Conservation (phyloP, 2,888 invertebrate species). For the Automeris io region DNA sequence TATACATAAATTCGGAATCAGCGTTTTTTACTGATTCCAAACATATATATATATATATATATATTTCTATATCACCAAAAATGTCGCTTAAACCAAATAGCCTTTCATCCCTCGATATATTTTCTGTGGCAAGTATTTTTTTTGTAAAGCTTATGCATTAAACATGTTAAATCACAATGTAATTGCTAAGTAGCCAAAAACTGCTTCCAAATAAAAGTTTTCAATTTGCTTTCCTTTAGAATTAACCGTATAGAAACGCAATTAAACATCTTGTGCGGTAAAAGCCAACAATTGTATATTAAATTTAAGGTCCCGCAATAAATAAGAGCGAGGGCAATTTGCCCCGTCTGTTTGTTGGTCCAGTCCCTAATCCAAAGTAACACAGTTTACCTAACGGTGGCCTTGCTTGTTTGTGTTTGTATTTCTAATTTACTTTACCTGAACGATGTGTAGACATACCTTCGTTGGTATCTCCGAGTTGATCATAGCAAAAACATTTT, state of each 20-base stretch:
- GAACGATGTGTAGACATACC: slow-evolving; percentile 9
- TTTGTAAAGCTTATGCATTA: too few relatives aligned
- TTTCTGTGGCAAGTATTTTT: too few relatives aligned
- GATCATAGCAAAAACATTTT: background rate
- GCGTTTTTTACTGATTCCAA: too few relatives aligned
- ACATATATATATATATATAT: too few relatives aligned
- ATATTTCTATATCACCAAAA: too few relatives aligned
- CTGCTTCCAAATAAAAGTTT: too few relatives aligned
- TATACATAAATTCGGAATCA: too few relatives aligned
- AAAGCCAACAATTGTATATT: slow-evolving; percentile 18
- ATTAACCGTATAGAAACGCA: slow-evolving; percentile 19
- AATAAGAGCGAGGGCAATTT: slow-evolving; percentile 46
- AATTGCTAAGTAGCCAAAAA: too few relatives aligned
- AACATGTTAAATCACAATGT: too few relatives aligned
- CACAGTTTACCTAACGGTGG: slow-evolving; percentile 52
- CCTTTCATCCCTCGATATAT: too few relatives aligned
- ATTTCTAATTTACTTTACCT: slow-evolving; percentile 50
- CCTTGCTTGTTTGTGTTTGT: slow-evolving; percentile 45
- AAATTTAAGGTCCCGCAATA: slow-evolving; percentile 42
- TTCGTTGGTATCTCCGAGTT: slow-evolving; percentile 4
- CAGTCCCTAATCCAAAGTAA: slow-evolving; percentile 57
- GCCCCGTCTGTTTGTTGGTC: slow-evolving; percentile 45
- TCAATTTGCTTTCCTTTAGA: too few relatives aligned
- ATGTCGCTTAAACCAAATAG: too few relatives aligned
- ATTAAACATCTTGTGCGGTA: slow-evolving; percentile 19